Percentiles rank a stretch among this genome's conserved stretches.
Conservation (phyloP, 1,140 invertebrate species). For the Plutomurus gul region DNA sequence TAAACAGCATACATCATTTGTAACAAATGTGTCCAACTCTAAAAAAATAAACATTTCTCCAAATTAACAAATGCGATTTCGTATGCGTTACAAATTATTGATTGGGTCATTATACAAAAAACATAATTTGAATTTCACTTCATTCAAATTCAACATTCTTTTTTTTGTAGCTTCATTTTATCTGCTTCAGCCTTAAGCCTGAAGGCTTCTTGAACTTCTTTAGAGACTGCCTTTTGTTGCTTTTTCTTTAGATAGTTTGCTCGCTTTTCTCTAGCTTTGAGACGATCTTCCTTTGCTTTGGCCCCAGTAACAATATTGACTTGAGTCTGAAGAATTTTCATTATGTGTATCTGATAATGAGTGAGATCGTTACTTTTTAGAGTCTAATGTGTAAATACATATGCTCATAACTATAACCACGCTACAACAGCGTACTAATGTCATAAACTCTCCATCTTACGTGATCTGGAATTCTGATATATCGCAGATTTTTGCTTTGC, state of each 20-base stretch:
- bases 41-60: no score
- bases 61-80: no score
- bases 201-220: not conserved
- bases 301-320: constrained; percentile 36
- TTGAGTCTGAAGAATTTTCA: constrained; percentile 19
- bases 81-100: no score
- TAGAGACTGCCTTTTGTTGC: not conserved
- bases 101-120: no score
- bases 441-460: no score
- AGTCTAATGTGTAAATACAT: no score
- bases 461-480: constrained; percentile 42
- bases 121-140: no score
- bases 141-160: not conserved
- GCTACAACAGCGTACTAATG: no score
- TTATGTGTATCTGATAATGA: constrained; percentile 18
- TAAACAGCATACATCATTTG: no score
- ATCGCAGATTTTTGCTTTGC: constrained; percentile 38
- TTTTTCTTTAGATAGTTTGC: constrained; percentile 20
- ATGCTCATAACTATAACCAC: no score
- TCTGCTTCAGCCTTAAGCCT: not conserved
- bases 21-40: no score
- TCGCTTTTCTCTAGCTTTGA: constrained; percentile 16
- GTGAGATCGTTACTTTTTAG: no score
- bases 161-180: not conserved
- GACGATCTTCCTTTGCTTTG: constrained; percentile 33